Percentiles rank a stretch among this genome's conserved stretches.
phyloP scores from a whole-genome alignment of 2,797 vertebrate genomes.

The Rhodeus uyekii region DNA sequence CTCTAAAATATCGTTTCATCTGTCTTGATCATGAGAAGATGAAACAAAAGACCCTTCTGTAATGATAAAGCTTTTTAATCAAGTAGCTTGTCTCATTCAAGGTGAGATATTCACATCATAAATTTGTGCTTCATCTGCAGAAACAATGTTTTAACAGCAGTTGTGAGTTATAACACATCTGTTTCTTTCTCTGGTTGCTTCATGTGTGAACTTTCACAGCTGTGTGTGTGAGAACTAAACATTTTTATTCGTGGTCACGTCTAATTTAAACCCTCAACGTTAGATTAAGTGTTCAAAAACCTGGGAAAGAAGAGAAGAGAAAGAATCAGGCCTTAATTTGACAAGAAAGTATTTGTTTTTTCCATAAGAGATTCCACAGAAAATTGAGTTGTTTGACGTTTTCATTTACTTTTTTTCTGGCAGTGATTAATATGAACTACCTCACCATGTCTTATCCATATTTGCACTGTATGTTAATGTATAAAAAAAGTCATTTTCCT shows the following conservation, averaged over 20 bases:
- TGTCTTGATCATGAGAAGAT: not conserved
- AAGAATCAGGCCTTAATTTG: not conserved
- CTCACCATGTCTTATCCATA: not conserved
- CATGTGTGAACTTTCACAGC: constrained; percentile 8
- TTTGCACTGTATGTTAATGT: not conserved
- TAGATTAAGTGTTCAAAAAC: not conserved
- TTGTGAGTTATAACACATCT: not conserved
- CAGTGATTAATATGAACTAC: not conserved
- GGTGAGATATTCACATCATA: constrained; percentile 1
- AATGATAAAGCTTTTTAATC: not conserved
- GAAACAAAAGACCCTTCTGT: not conserved
- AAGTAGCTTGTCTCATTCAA: not conserved
- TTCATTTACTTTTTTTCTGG: not conserved
- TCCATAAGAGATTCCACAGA: too few relatives aligned
- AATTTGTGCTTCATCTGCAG: not conserved
- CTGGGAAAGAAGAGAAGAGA: not conserved
- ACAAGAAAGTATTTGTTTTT: not conserved
- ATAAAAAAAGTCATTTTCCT: not conserved
- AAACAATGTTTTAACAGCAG: not conserved
- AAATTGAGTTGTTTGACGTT: not conserved
- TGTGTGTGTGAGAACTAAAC: not conserved
- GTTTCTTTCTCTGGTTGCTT: not conserved
- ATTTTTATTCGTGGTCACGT: too few relatives aligned
- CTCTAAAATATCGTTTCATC: not conserved
- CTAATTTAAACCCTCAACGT: too few relatives aligned